These are phyloP conservation scores for Drosophila fungiperda DNA, from an alignment of 2,888 invertebrate species.

Conservation along the genomic window DNA sequence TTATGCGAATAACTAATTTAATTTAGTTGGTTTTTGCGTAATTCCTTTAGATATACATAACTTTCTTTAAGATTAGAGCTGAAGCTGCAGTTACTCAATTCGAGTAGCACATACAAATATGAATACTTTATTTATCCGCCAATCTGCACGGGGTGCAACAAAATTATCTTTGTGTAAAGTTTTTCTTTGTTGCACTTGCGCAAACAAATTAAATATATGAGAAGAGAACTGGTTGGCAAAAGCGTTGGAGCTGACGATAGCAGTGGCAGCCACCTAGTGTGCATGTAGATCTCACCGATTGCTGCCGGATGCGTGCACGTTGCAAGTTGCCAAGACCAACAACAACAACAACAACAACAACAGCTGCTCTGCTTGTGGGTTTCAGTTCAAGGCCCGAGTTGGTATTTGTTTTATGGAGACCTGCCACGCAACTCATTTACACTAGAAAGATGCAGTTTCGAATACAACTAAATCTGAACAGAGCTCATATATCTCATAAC, in stretches of 20 bases:
- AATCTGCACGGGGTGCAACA: constrained; percentile 36
- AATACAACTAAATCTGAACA: background rate
- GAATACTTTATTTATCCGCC: constrained; percentile 15
- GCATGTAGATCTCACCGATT: constrained; percentile 39
- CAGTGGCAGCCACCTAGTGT: constrained; percentile 23
- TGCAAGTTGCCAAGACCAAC: constrained; percentile 12
- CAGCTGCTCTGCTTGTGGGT: constrained; percentile 6
- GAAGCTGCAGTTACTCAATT: constrained; percentile 28
- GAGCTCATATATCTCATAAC: background rate
- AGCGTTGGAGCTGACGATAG: background rate
- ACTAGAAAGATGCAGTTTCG: background rate
- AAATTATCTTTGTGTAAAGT: constrained; percentile 70
- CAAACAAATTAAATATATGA: constrained; percentile 5
- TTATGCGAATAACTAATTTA: background rate
- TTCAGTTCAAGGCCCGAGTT: constrained; percentile 5
- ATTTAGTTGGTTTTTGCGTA: background rate
- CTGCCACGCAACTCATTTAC: constrained; percentile 8
- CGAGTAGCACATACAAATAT: background rate
- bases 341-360: background rate
- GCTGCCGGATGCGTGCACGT: constrained; percentile 35
- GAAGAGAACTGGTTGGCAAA: background rate
- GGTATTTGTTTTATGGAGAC: constrained; percentile 15
- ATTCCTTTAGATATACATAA: background rate
- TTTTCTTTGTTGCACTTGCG: constrained; percentile 52
- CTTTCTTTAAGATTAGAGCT: background rate